phyloP scores from a whole-genome alignment of 30 jellyfish, hydroid and myxozoan species.

The Pseudorhiza aurosa region DNA sequence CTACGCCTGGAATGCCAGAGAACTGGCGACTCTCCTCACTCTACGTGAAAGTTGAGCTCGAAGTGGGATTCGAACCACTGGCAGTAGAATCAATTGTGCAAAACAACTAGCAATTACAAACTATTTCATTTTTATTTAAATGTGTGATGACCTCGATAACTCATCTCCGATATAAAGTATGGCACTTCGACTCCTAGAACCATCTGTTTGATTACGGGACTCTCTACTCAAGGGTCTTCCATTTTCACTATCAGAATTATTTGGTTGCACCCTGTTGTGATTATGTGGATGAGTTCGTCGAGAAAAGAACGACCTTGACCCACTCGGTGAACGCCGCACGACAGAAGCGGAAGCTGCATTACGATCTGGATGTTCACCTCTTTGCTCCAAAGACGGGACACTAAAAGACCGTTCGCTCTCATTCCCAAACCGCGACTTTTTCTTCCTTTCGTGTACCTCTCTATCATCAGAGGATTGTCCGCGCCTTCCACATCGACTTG shows the following conservation, averaged over 20 bases:
- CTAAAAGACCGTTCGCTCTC: constrained; percentile 26
- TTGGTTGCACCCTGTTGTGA: constrained; percentile 29
- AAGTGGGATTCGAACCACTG: no score
- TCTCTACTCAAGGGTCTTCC: neutral
- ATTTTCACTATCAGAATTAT: neutral
- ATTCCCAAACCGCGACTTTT: neutral
- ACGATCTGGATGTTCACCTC: constrained; percentile 10
- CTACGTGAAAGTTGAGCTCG: no score
- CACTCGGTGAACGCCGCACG: neutral
- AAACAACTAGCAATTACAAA: no score
- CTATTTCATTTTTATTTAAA: no score
- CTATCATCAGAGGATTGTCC: neutral
- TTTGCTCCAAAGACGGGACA: constrained; percentile 17
- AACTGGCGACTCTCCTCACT: no score
- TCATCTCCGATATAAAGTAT: neutral
- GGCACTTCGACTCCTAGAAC: neutral
- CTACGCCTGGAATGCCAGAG: no score
- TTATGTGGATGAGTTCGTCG: constrained; percentile 15
- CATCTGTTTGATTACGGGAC: neutral
- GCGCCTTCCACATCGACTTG: neutral
- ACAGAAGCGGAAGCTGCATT: neutral
- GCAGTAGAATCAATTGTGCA: no score
- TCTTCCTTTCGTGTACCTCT: neutral
- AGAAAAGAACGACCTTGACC: constrained; percentile 17
- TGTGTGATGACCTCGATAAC: neutral